Conservation (phyloP, 2,888 invertebrate genomes). For the Drosophila rellima region DNA sequence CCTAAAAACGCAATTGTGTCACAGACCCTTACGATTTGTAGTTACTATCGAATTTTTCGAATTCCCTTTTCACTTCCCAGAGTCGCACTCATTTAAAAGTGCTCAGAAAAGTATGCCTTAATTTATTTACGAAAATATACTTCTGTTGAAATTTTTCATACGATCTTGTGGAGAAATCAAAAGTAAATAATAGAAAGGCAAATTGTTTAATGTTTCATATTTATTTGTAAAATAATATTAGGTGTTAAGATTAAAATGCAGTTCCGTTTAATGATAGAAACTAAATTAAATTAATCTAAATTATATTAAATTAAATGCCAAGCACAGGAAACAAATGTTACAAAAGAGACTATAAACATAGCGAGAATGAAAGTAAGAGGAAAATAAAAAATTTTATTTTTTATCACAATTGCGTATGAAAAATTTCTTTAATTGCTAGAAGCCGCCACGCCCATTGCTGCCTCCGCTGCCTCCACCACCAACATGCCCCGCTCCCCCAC, state of each 20-base stretch:
- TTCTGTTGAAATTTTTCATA: slow-evolving; percentile 69
- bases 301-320: slow-evolving; percentile 45
- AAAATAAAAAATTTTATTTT: slow-evolving; percentile 72
- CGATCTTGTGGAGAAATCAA: slow-evolving; percentile 40
- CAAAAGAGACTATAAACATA: slow-evolving; percentile 60
- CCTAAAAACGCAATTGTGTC: slow-evolving; percentile 55
- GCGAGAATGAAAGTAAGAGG: slow-evolving; percentile 31
- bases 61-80: background rate
- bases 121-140: background rate
- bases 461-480: slow-evolving; percentile 34
- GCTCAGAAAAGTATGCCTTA: slow-evolving; percentile 2
- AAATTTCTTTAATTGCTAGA: slow-evolving; percentile 85
- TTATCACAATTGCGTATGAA: slow-evolving; percentile 85
- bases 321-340: slow-evolving; percentile 77
- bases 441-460: slow-evolving; percentile 74
- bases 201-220: slow-evolving; percentile 30
- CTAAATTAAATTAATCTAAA: slow-evolving; percentile 32
- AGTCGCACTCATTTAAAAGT: background rate
- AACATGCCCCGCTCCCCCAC: slow-evolving; percentile 29
- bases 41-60: background rate
- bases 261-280: slow-evolving; percentile 32
- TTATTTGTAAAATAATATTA: slow-evolving; percentile 64
- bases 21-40: slow-evolving; percentile 43
- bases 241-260: slow-evolving; percentile 58
- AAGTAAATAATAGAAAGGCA: slow-evolving; percentile 31